Evolutionary conservation across 1,140 invertebrate genomes (phyloP).

Genomic region (Delia radicum): DNA sequence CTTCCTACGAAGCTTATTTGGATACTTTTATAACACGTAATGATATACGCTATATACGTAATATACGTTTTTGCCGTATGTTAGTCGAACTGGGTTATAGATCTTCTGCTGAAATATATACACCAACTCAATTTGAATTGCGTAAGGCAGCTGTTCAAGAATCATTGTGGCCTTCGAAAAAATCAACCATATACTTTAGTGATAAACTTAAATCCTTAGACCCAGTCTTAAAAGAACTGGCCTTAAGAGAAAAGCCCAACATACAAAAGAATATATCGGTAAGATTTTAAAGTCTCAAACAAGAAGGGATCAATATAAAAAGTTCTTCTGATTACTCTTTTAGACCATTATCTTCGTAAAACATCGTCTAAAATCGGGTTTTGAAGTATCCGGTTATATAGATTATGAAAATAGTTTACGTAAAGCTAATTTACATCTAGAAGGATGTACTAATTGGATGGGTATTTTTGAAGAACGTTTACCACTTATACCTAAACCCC

Average conservation of each 20-base stretch:
- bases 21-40: constrained; percentile 36
- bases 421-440: constrained; percentile 6
- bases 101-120: constrained; percentile 37
- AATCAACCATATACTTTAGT: constrained; percentile 27
- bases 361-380: constrained; percentile 32
- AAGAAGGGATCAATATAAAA: neutral
- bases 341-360: constrained; percentile 50
- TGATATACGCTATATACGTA: constrained; percentile 37
- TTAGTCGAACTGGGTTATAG: constrained; percentile 47
- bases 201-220: constrained; percentile 31
- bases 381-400: constrained; percentile 46
- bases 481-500: constrained; percentile 34
- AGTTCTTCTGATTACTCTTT: neutral
- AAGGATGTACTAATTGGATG: constrained; percentile 39
- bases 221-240: constrained; percentile 39
- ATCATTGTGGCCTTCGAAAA: constrained; percentile 37
- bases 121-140: constrained; percentile 31
- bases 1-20: constrained; percentile 42
- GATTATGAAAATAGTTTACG: constrained; percentile 45
- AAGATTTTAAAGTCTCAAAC: too few relatives aligned
- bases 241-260: constrained; percentile 40
- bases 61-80: constrained; percentile 5
- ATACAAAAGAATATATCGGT: constrained; percentile 42
- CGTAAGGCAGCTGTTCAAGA: constrained; percentile 35
- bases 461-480: constrained; percentile 34